Conservation (phyloP, 2,888 invertebrate species). For the Automeris io region DNA sequence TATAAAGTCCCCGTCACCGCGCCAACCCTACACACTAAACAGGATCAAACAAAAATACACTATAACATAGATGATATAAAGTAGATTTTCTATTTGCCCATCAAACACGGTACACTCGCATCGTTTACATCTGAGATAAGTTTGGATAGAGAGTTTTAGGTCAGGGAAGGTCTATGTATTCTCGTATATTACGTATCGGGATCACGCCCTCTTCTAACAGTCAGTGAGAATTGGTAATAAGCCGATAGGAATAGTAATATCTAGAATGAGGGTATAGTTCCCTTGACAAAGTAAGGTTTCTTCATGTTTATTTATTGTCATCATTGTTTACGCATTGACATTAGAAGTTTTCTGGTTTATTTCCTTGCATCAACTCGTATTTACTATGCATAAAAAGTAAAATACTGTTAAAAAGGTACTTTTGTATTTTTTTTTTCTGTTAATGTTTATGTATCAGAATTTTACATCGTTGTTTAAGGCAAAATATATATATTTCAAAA, state of each 20-base stretch:
- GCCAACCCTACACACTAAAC: constrained; percentile 3
- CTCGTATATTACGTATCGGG: constrained; percentile 31
- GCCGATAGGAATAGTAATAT: constrained; percentile 23
- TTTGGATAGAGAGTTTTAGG: constrained; percentile 57
- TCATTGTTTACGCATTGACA: constrained; percentile 1
- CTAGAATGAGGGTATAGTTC: constrained; percentile 8
- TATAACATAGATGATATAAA: constrained; percentile 4
- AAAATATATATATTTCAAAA: too few species aligned
- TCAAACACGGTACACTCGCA: constrained; percentile 28
- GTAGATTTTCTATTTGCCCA: constrained; percentile 6
- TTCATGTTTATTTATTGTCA: constrained; percentile 5
- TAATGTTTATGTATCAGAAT: too few species aligned
- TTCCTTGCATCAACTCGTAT: background rate
- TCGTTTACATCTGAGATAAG: constrained; percentile 59
- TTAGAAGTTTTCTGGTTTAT: background rate
- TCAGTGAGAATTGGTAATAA: constrained; percentile 22
- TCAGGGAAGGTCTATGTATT: constrained; percentile 44
- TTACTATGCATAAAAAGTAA: too few species aligned
- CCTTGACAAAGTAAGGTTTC: constrained; percentile 9
- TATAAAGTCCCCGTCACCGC: background rate
- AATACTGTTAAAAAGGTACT: too few species aligned
- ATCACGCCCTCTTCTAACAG: constrained; percentile 15
- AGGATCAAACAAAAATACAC: constrained; percentile 6
- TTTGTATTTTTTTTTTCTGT: too few species aligned
- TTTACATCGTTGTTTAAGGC: too few species aligned